Evolutionary conservation across 2,888 invertebrate genomes (phyloP), one percentile per base, ranked within the genome.

Genomic region (Bunonema sp.): DNA sequence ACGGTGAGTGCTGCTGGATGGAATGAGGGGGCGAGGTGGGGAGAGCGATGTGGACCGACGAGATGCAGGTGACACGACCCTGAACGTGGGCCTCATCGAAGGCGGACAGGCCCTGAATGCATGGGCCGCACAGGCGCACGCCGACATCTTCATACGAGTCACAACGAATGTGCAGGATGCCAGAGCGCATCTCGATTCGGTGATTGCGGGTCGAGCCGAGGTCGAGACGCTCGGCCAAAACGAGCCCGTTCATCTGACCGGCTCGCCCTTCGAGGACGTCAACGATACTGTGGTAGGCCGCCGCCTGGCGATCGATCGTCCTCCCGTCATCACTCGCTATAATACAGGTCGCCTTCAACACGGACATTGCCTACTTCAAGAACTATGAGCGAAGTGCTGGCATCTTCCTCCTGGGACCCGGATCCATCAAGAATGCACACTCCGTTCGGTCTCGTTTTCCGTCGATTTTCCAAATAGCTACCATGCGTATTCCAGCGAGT

Each of bases 41-140:
- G 5, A 10, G 4, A n/a, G 4, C 15, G 36, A 29, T 1, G 22
- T 12, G 5, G 8, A 20, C 34, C 16, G 15, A 36, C 3, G 36
- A 15, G 24, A 4, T 37, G n/a, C n/a, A 53, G 59, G 62, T n/a
- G 50, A 49, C 15, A 64, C 64, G 10, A 64, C 64, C 1, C 42
- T 51, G 33, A 64, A 64, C 42, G 50, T 64, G 34, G 64, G 64
- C 2, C 39, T 49, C 15, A 54, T 64, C 19, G 24, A 47, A 15
- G 64, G 64, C 10, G 64, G 64, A 0, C 61, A 60, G 35, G 64
- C 64, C 18, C 39, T 60, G 41, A 64, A 64, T 37, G 60, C 61
- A 2, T 50, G 59, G 52, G 59, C 64, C 0, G 57, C 41, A 10
- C 29, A 50, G 7, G 59, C 61, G 5, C 41, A 50, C 22, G 64